A percentile compares a stretch with the other conserved stretches of the same genome.
Conservation (phyloP, 35 echinoderm and acorn worm species). For the Strongylocentrotus purpuratus region DNA sequence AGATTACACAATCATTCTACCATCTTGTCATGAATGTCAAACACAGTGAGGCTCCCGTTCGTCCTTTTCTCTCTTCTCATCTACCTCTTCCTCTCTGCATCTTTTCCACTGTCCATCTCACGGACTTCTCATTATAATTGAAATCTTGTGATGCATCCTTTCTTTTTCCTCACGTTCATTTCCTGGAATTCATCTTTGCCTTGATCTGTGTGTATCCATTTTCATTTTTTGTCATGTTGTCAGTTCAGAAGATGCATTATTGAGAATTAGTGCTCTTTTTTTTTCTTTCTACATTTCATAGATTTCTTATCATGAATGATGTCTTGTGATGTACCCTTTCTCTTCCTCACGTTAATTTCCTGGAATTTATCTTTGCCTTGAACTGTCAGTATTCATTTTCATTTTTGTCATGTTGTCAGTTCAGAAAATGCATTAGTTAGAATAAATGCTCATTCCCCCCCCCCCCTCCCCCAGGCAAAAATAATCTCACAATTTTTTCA, state of each 20-base stretch:
- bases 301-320: too few relatives aligned
- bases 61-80: not conserved
- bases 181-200: not conserved
- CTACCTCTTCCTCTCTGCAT: not conserved
- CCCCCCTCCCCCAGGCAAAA: not conserved
- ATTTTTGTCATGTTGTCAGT: not conserved
- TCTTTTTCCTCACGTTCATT: not conserved
- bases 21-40: not conserved
- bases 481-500: too few relatives aligned
- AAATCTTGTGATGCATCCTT: not conserved
- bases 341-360: too few relatives aligned
- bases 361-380: not conserved
- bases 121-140: not conserved
- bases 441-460: not conserved
- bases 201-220: not conserved
- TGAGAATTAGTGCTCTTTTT: too few relatives aligned
- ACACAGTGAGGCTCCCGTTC: not conserved
- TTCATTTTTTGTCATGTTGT: not conserved
- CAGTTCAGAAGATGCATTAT: too few relatives aligned
- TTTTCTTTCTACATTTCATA: too few relatives aligned
- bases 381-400: not conserved
- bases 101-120: not conserved
- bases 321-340: too few relatives aligned
- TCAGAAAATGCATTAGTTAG: too few relatives aligned
- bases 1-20: slow-evolving; percentile 13